Percentiles rank a stretch among this genome's conserved stretches.
Conservation (phyloP, 2,888 invertebrate genomes). For the Lepas anatifera region DNA sequence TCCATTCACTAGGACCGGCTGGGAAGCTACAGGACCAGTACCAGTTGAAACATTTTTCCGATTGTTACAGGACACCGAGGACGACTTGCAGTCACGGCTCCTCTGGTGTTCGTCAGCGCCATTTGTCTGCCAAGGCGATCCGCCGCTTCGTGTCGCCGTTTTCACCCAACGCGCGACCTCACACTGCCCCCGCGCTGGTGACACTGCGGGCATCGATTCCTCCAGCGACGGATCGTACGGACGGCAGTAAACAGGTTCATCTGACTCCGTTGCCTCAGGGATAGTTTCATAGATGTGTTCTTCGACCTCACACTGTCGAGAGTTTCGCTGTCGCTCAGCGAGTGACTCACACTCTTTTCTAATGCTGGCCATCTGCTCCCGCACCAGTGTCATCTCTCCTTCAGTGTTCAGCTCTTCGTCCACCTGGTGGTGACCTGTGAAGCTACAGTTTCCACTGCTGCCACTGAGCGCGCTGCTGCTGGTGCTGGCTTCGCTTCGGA, state of each 20-base stretch:
- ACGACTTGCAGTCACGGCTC: no score
- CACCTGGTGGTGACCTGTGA: conserved; percentile 30
- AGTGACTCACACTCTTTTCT: conserved; percentile 41
- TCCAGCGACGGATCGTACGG: conserved; percentile 40
- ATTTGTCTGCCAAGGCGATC: no score
- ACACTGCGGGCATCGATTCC: background rate
- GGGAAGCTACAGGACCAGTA: no score
- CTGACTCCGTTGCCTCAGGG: conserved; percentile 39
- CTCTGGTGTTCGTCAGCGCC: no score
- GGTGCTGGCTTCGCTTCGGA: conserved; percentile 6
- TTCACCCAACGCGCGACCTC: no score
- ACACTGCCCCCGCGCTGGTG: no score
- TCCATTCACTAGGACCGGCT: no score
- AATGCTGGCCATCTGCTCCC: conserved; percentile 47
- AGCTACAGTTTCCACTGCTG: conserved; percentile 26
- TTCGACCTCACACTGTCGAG: conserved; percentile 33
- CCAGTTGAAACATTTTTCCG: no score
- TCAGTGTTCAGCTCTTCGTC: conserved; percentile 31
- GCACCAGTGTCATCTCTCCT: conserved; percentile 43
- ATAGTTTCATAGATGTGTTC: conserved; percentile 55
- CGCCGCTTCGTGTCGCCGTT: no score
- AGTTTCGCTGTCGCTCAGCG: conserved; percentile 24
- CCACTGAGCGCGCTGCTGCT: conserved; percentile 12
- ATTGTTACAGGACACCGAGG: no score
- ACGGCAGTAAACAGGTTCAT: conserved; percentile 49